Base-by-base conservation (phyloP, 1,140 invertebrate species). In the Macrocentrus cingulum region DNA sequence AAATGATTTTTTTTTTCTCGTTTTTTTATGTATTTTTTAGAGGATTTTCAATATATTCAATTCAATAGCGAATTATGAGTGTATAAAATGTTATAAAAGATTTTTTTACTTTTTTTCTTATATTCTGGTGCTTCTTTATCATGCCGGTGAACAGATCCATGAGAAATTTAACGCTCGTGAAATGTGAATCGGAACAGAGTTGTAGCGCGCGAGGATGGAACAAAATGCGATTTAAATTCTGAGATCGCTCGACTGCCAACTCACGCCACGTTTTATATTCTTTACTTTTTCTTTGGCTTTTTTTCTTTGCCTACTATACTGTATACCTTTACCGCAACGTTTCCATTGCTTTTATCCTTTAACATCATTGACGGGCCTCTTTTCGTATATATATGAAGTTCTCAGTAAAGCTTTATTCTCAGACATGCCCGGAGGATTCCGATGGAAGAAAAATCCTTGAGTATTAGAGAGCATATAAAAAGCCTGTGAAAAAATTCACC, bases 201-300 rank as follows among this genome's bases (percentile, higher is more conserved):
- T n/a, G 19, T 25, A 8, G 29, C 23, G n/a, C 19, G 2, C 11
- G 22, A 48, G 1, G 15, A 23, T 23, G 19, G 29, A 51, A 36
- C 29, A 23, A 36, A 46, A 56, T 48, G 18, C 34, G 42, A 19
- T 56, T 48, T 7, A 56, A 48, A 46, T 45, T 37, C 13, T 37
- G 46, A 48, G 32, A 48, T 36, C 11, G 34, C 29, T 15, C 44
- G 42, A 25, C 45, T 32, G 20, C 29, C 45, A 23, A 23, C 20
- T 48, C 11, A 48, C 22, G 29, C 9, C 7, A 23, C 45, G 20
- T 23, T 32, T 48, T 25, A 48, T 48, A 48, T 48, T 25, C 22
- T 23, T 48, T 37, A 20, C 20, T 22, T 37, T 37, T 36, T 20
- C 39, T 22, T 25, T 37, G 20, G 4, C 32, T 48, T 23, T n/a